Evolutionary conservation across 92 coral and sea anemone species (phyloP).

Genomic region (Palythoa grandis): DNA sequence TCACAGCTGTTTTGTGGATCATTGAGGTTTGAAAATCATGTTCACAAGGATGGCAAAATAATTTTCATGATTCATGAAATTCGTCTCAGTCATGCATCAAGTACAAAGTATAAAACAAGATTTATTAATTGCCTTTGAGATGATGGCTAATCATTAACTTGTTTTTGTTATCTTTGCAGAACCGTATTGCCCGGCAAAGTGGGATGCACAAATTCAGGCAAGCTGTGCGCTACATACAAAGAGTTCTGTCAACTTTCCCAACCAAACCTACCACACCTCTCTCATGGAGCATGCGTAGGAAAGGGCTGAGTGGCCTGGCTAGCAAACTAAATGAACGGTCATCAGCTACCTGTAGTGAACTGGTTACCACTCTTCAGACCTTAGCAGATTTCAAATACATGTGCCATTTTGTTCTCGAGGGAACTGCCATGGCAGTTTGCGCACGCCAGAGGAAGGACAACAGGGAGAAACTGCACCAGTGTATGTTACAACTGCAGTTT

Average conservation of each 20-base stretch:
- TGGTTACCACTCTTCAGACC: constrained; percentile 20
- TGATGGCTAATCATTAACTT: not conserved
- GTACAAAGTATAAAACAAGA: too few relatives aligned
- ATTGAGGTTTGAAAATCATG: too few relatives aligned
- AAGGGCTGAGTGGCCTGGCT: not conserved
- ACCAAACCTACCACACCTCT: not conserved
- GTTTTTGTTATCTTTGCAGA: constrained; percentile 10
- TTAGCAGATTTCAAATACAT: constrained; percentile 37
- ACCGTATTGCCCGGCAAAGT: constrained; percentile 20
- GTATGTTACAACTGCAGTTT: constrained; percentile 35
- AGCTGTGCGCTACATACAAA: constrained; percentile 7
- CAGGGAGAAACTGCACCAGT: not conserved
- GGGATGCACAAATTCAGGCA: constrained; percentile 29
- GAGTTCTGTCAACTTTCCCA: not conserved
- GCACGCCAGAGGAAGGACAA: not conserved
- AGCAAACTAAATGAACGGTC: not conserved
- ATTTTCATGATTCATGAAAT: too few relatives aligned
- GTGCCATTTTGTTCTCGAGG: constrained; percentile 38
- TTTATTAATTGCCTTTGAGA: too few relatives aligned
- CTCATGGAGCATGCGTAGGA: not conserved
- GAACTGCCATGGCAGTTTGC: constrained; percentile 24
- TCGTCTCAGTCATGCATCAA: too few relatives aligned
- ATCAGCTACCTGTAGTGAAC: not conserved
- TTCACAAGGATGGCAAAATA: too few relatives aligned
- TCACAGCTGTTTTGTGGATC: too few relatives aligned